These are phyloP conservation scores for Diceros bicornis DNA, from an alignment of 2,797 vertebrate species.

Conservation along the genomic window DNA sequence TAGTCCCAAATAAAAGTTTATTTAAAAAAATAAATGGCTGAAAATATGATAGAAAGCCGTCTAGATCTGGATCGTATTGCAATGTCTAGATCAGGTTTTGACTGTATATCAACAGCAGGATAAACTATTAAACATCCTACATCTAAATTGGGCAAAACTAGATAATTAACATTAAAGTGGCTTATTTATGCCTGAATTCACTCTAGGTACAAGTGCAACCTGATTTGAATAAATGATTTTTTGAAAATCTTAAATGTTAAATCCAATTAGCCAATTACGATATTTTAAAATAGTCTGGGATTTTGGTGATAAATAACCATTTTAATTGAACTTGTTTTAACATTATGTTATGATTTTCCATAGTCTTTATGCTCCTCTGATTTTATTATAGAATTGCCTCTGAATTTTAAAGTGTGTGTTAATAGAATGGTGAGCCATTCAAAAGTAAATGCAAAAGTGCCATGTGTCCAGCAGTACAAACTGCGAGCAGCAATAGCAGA, in stretches of 20 bases:
- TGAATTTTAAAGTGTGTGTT: constrained; percentile 5
- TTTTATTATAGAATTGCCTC: constrained; percentile 13
- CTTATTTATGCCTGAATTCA: background rate
- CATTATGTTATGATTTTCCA: background rate
- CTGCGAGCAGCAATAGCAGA: background rate
- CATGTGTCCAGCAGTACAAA: background rate
- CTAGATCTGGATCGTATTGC: background rate
- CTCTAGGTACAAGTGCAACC: background rate
- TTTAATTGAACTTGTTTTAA: background rate
- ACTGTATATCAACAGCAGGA: background rate
- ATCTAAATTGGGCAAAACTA: background rate
- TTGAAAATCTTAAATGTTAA: background rate
- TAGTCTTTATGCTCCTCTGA: background rate
- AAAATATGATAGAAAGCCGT: background rate
- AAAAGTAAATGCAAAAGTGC: background rate
- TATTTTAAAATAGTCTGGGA: constrained; percentile 26
- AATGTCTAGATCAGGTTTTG: background rate
- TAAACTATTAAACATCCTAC: background rate
- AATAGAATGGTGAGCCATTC: background rate
- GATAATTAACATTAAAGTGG: background rate
- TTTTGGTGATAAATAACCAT: background rate
- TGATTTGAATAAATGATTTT: constrained; percentile 12
- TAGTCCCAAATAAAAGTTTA: background rate
- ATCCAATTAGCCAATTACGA: background rate
- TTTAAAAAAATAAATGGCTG: background rate